Evolutionary conservation across 37 sponge, comb jelly and placozoan genomes (phyloP).

Genomic region (Diacarnus erythraeanus): DNA sequence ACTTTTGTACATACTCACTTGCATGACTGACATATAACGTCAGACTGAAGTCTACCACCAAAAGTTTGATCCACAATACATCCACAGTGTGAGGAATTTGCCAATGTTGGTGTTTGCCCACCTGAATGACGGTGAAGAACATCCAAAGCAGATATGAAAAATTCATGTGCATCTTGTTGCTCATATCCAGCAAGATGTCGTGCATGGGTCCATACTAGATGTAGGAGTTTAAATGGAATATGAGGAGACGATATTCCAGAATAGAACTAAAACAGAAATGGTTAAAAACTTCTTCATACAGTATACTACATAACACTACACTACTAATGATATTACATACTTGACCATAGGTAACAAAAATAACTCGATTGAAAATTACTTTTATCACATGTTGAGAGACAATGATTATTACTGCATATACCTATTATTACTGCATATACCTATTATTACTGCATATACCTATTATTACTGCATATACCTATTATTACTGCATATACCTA

Average conservation of each 20-base stretch:
- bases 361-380: no score
- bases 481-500: no score
- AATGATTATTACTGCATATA: no score
- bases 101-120: slow-evolving; percentile 68
- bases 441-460: no score
- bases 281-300: no score
- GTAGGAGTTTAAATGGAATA: slow-evolving; percentile 88
- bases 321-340: no score
- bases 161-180: slow-evolving; percentile 99
- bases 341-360: no score
- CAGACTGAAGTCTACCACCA: slow-evolving; percentile 90
- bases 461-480: no score
- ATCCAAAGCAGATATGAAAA: slow-evolving; percentile 92
- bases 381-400: no score
- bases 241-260: slow-evolving; percentile 74
- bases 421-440: no score
- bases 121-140: slow-evolving; percentile 91
- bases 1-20: slow-evolving; percentile 59
- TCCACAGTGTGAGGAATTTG: slow-evolving; percentile 60
- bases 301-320: no score
- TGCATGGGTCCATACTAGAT: slow-evolving; percentile 96
- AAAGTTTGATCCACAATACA: slow-evolving; percentile 92
- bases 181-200: slow-evolving; percentile 96
- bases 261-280: slow-evolving; percentile 93
- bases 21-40: slow-evolving; percentile 84